Base-by-base conservation (phyloP, 2,888 invertebrate genomes). In the Cosmia pyralina region DNA sequence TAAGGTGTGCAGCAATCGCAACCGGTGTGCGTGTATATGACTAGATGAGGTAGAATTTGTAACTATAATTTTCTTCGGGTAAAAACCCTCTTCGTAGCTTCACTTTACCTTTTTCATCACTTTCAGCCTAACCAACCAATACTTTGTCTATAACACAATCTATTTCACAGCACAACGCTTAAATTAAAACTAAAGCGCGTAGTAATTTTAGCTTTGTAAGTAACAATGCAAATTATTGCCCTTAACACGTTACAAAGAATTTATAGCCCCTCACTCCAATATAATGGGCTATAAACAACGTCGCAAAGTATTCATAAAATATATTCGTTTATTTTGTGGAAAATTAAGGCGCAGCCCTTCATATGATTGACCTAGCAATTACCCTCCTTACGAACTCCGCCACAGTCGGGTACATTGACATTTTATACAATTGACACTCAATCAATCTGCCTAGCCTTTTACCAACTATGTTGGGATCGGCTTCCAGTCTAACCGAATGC, bases 231-330 rank as follows among this genome's bases (percentile, higher is more conserved):
- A 90, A 90, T 90, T 86, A 89, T 87, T 75, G 84, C 73, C 84
- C 86, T 85, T 89, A 87, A 89, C 87, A 87, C 85, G 86, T 89
- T 84, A 85, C 84, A 87, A 90, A 88, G 85, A 89, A 90, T 90
- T 88, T 90, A 90, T 82, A 82, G 79, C 83, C 87, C 82, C 88
- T 88, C 86, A 85, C 78, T 86, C 80, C 83, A 79, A 81, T 81
- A 77, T 89, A 90, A 90, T 90, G 88, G 90, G 83, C 89, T 28
- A 89, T 90, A 90, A 90, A 90, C 86, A 90, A 88, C 84, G 87
- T 85, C 75, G 82, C 74, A 28, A 79, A 85, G 87, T 81, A 87
- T 78, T 81, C 84, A 83, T 85, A 87, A 85, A 85, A 87, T 72
- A 68, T 77, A 73, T 79, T 82, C 70, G 77, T 76, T 81, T 83